Conservation (phyloP, 2,888 invertebrate genomes). For the Ormyrus nitidulus region DNA sequence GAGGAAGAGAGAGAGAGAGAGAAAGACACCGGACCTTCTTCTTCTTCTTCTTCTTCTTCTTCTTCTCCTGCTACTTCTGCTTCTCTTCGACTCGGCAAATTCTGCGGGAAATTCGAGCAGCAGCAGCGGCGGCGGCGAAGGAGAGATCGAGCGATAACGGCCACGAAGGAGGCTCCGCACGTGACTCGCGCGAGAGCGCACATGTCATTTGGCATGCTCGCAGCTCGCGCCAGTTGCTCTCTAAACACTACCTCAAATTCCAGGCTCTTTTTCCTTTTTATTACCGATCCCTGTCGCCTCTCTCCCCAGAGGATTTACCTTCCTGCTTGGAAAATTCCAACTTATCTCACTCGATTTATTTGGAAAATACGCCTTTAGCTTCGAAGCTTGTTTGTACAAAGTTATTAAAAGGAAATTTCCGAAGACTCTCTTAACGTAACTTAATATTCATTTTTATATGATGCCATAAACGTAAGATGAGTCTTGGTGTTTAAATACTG, state of each 20-base stretch:
- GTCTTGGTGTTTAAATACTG: neutral
- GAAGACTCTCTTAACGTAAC: neutral
- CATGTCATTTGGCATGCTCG: conserved; percentile 44
- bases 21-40: conserved; percentile 27
- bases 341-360: neutral
- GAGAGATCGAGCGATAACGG: conserved; percentile 44
- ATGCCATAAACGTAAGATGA: neutral
- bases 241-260: neutral
- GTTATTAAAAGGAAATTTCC: too few relatives aligned
- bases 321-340: neutral
- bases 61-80: too few relatives aligned
- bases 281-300: neutral
- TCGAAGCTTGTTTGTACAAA: too few relatives aligned
- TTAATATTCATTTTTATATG: neutral
- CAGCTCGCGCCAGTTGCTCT: neutral
- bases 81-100: conserved; percentile 24
- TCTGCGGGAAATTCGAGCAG: conserved; percentile 59
- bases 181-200: conserved; percentile 41
- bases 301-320: too few relatives aligned
- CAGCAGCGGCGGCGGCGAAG: neutral
- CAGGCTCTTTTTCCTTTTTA: too few relatives aligned
- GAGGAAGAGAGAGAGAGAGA: conserved; percentile 11
- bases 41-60: too few relatives aligned
- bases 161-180: conserved; percentile 37
- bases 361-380: neutral